These are phyloP conservation scores for Chesias legatella DNA, from an alignment of 2,888 invertebrate genomes.

Conservation along the genomic window DNA sequence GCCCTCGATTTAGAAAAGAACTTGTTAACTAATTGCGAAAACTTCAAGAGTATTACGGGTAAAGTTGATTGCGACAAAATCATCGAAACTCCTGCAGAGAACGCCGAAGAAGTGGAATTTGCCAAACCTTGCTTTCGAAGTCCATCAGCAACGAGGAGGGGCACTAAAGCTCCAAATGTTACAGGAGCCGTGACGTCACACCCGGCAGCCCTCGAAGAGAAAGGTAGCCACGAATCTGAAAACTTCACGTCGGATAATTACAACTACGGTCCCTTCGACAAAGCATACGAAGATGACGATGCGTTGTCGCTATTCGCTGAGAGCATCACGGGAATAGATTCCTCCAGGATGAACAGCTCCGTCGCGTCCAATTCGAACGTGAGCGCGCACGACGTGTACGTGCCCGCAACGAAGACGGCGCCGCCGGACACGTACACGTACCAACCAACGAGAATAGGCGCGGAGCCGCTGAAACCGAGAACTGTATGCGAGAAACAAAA, in stretches of 20 bases:
- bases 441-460: conserved; percentile 9
- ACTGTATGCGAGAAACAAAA: conserved; percentile 2
- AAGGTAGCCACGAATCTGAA: neutral
- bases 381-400: conserved; percentile 1
- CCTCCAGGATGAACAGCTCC: conserved; percentile 25
- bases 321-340: conserved; percentile 60
- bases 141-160: no score
- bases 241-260: conserved; percentile 8
- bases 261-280: conserved; percentile 26
- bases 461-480: neutral
- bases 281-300: conserved; percentile 54
- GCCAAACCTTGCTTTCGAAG: no score
- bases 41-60: neutral
- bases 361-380: neutral
- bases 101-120: no score
- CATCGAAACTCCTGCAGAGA: no score
- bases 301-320: conserved; percentile 64
- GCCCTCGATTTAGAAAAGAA: neutral
- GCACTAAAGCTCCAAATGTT: no score
- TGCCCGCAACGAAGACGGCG: conserved; percentile 1
- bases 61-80: neutral
- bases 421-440: conserved; percentile 6
- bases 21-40: conserved; percentile 1
- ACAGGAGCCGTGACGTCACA: no score
- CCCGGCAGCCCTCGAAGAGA: neutral